Evolutionary conservation across 1,140 invertebrate genomes (phyloP).

Genomic region (Apis mellifera): DNA sequence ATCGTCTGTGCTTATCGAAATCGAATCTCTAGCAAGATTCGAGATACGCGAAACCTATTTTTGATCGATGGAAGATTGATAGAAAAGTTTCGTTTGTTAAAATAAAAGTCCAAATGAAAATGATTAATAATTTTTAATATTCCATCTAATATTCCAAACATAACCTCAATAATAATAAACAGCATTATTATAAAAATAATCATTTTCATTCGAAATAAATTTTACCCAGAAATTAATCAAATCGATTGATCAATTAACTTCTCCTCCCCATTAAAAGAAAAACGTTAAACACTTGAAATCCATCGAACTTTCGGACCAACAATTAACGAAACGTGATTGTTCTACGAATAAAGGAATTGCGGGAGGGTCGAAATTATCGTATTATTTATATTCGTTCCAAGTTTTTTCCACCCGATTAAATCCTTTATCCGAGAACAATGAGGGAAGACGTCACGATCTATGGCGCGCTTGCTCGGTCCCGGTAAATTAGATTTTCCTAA

Average conservation of each 20-base stretch:
- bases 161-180: too few species aligned
- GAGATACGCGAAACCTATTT: background rate
- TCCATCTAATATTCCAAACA: too few species aligned
- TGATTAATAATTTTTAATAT: too few species aligned
- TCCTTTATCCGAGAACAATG: slow-evolving; percentile 20
- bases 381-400: background rate
- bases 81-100: background rate
- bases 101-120: too few species aligned
- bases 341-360: background rate
- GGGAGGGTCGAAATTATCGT: background rate
- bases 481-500: slow-evolving; percentile 41
- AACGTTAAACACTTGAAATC: background rate
- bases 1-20: background rate
- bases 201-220: too few species aligned
- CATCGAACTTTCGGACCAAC: background rate
- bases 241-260: too few species aligned
- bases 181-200: too few species aligned
- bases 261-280: too few species aligned
- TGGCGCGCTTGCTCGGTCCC: background rate
- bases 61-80: background rate
- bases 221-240: too few species aligned
- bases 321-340: background rate
- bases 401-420: slow-evolving; percentile 5
- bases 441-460: background rate
- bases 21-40: background rate